Evolutionary conservation across 2,888 invertebrate genomes (phyloP), one percentile per base, ranked within the genome.

Genomic region (Anodontia alba): DNA sequence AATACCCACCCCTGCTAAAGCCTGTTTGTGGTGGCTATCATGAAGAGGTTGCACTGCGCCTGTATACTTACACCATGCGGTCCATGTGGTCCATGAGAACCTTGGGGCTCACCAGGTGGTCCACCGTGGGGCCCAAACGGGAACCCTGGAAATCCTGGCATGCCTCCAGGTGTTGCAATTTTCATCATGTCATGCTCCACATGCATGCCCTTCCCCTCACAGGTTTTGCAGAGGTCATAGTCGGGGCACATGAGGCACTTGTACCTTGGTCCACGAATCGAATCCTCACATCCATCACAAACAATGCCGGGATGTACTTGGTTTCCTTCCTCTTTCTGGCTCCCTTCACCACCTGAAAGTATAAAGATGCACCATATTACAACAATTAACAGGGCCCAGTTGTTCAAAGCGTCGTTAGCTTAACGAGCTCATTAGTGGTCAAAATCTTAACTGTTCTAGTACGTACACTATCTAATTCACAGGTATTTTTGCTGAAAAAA

Each of bases 221-320:
- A 98, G 1, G 92, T 92, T n/a, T 95, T 94, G 93, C 98, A 98
- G 73, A 98, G 95, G 94, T 98, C 98, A 93, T 95, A 98, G 93
- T 98, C 96, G 0, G 95, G 95, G 90, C 98, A 98, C 74, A 96
- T 95, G 26, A 97, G 94, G 92, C 98, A 98, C 94, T 98, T 98
- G 95, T 97, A 98, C 20, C 98, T 96, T 89, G 96, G 96, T 0
- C 98, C 98, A n/a, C 94, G 89, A 8, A 98, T 95, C 0, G 95
- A 91, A 0, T 94, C 92, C 0, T 96, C 95, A 91, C 98, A 98
- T 0, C 95, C 95, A 93, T 98, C 97, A 92, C 98, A 98, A 7
- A 95, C 91, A 0, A 98, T 96, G 0, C 96, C 95, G 2, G 91
- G 89, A 90, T 97, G 97, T 5, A 94, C 74, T 8, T 66, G 79